These are phyloP conservation scores for Pollenia labialis DNA, from an alignment of 2,888 invertebrate genomes.

Conservation along the genomic window DNA sequence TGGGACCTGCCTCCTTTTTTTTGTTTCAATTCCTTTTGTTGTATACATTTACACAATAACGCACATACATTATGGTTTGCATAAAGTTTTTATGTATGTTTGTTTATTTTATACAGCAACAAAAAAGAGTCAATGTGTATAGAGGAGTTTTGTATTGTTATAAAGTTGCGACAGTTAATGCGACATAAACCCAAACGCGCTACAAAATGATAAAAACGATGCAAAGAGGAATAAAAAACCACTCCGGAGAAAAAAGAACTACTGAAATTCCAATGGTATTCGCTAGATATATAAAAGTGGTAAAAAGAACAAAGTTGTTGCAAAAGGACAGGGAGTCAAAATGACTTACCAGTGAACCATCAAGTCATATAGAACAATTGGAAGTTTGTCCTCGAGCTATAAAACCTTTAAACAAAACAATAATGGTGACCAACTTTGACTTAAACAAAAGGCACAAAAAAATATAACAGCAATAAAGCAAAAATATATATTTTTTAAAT, in stretches of 20 bases:
- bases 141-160: slow-evolving; percentile 64
- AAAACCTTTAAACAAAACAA: slow-evolving; percentile 68
- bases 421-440: slow-evolving; percentile 71
- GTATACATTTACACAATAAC: background rate
- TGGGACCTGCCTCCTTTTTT: slow-evolving; percentile 32
- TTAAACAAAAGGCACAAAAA: slow-evolving; percentile 57
- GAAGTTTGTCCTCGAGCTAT: slow-evolving; percentile 71
- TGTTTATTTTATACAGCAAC: background rate
- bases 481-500: slow-evolving; percentile 5
- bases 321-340: slow-evolving; percentile 4
- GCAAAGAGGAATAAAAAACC: slow-evolving; percentile 24
- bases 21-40: slow-evolving; percentile 19
- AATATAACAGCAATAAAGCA: slow-evolving; percentile 29
- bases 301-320: slow-evolving; percentile 3
- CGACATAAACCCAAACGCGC: slow-evolving; percentile 67
- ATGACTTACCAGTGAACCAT: slow-evolving; percentile 46
- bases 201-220: slow-evolving; percentile 42
- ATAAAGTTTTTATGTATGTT: slow-evolving; percentile 1
- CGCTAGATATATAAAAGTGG: slow-evolving; percentile 2
- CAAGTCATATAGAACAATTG: slow-evolving; percentile 63
- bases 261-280: background rate
- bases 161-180: slow-evolving; percentile 71
- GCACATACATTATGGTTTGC: background rate
- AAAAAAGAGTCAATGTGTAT: slow-evolving; percentile 47
- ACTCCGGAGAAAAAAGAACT: slow-evolving; percentile 17